phyloP scores from a whole-genome alignment of 2,797 vertebrate species.

The Scyliorhinus canicula region DNA sequence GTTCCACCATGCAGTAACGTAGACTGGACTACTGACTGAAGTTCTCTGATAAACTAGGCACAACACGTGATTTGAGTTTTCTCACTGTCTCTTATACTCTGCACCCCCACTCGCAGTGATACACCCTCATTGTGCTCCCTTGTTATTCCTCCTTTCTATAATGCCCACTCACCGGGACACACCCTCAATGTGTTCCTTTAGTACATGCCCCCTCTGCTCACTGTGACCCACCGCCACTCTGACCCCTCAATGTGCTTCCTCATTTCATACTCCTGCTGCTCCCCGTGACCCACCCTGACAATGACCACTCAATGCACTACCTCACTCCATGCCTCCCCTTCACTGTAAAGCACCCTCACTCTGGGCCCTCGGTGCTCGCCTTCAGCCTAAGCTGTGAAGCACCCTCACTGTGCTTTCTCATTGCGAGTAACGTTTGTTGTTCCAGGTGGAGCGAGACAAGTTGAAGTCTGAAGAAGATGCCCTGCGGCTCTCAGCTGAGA shows the following conservation, averaged over 20 bases:
- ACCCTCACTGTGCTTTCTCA: background rate
- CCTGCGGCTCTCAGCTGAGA: constrained; percentile 49
- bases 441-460: constrained; percentile 61
- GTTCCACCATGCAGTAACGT: background rate
- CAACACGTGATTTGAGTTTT: too few relatives aligned
- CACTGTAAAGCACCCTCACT: background rate
- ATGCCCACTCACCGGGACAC: background rate
- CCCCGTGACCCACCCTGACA: background rate
- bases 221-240: background rate
- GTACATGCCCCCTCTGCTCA: background rate
- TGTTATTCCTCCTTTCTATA: background rate
- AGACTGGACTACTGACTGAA: background rate
- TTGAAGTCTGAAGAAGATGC: constrained; percentile 54
- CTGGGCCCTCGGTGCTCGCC: background rate
- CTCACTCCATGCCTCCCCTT: background rate
- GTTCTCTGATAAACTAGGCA: background rate
- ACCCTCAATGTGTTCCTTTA: background rate
- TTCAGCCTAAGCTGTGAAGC: background rate
- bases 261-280: background rate
- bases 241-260: background rate
- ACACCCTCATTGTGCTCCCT: too few relatives aligned
- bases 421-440: background rate
- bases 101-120: too few relatives aligned
- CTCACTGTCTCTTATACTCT: background rate
- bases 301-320: background rate